phyloP scores from a whole-genome alignment of 2,797 vertebrate genomes.

The Eulemur mongoz region DNA sequence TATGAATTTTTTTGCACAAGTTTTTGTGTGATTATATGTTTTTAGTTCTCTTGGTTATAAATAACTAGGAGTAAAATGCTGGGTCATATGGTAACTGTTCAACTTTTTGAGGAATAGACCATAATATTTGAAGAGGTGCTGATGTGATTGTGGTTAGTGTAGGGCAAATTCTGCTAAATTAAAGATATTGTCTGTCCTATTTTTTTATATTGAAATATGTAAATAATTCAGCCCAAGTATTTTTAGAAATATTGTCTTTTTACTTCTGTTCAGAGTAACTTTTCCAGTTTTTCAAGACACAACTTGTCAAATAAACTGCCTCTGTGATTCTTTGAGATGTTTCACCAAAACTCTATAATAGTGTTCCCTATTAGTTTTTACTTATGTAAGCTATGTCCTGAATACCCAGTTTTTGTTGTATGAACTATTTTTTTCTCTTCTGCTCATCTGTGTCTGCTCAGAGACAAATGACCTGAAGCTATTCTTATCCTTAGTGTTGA shows the following conservation, averaged over 20 bases:
- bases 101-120: not conserved
- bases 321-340: constrained; percentile 13
- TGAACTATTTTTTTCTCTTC: constrained; percentile 30
- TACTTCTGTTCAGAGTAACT: not conserved
- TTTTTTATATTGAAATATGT: not conserved
- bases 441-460: constrained; percentile 24
- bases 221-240: not conserved
- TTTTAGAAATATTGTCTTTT: not conserved
- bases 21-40: constrained; percentile 6
- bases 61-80: not conserved
- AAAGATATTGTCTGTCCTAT: not conserved
- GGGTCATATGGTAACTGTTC: not conserved
- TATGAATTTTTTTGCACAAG: not conserved
- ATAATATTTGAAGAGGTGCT: constrained; percentile 14
- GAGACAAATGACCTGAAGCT: constrained; percentile 51
- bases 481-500: constrained; percentile 47
- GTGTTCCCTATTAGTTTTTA: not conserved
- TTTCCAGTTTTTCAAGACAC: constrained; percentile 4
- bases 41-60: not conserved
- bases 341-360: constrained; percentile 15
- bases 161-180: constrained; percentile 17
- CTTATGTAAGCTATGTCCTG: constrained; percentile 44
- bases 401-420: constrained; percentile 66
- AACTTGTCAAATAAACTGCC: not conserved
- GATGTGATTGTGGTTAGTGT: not conserved